A percentile compares a stretch with the other conserved stretches of the same genome.
Conservation (phyloP, 2,113 vertebrate species). For the Tiliqua scincoides region DNA sequence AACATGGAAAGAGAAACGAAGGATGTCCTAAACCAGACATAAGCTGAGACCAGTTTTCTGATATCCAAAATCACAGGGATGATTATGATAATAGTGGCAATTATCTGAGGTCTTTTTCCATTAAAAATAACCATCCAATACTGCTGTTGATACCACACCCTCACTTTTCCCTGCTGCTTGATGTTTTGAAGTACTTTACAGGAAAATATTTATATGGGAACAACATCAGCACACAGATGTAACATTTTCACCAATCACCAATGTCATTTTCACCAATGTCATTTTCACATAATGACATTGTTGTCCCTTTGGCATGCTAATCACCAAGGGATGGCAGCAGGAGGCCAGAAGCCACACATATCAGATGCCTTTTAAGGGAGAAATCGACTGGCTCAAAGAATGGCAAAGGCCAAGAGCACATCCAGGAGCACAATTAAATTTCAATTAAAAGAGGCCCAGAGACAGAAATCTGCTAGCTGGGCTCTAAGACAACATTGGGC, state of each 20-base stretch:
- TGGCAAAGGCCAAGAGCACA: not conserved
- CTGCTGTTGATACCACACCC: not conserved
- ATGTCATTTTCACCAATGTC: too few relatives aligned
- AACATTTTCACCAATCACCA: constrained; percentile 45
- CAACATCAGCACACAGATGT: constrained; percentile 6
- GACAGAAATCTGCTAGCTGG: not conserved
- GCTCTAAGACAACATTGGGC: not conserved
- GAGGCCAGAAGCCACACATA: not conserved
- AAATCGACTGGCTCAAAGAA: not conserved
- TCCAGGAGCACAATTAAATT: not conserved
- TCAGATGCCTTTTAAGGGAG: constrained; percentile 15
- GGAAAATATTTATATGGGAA: constrained; percentile 13
- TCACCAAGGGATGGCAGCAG: not conserved
- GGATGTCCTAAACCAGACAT: too few relatives aligned
- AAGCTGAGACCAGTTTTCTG: not conserved
- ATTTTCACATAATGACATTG: constrained; percentile 61
- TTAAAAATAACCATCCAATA: not conserved
- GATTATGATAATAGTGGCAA: not conserved
- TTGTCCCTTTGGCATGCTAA: constrained; percentile 57
- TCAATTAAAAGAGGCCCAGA: not conserved
- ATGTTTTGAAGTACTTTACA: not conserved
- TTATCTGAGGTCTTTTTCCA: not conserved
- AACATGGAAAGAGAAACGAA: too few relatives aligned
- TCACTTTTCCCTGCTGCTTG: not conserved
- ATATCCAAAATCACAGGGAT: constrained; percentile 29